phyloP scores from a whole-genome alignment of 2,888 invertebrate species.

The Harpalus rufipes region DNA sequence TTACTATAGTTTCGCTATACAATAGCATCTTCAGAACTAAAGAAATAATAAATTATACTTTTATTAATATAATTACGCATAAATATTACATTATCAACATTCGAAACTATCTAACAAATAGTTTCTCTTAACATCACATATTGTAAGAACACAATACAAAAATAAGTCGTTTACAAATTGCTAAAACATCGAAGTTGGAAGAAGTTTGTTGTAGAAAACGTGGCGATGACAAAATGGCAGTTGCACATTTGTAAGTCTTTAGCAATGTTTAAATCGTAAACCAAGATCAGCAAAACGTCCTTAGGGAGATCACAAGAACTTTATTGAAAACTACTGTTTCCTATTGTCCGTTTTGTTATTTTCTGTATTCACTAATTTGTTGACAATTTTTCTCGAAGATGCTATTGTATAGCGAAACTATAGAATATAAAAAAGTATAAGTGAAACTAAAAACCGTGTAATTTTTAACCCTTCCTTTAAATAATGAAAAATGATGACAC shows the following conservation, averaged over 20 bases:
- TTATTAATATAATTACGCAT: slow-evolving; percentile 58
- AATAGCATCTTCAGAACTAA: no score
- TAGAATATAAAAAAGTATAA: no score
- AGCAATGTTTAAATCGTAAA: slow-evolving; percentile 41
- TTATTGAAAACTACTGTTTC: slow-evolving; percentile 68
- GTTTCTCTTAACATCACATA: slow-evolving; percentile 50
- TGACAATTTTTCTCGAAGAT: slow-evolving; percentile 93
- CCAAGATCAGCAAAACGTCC: slow-evolving; percentile 48
- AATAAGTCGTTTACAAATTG: slow-evolving; percentile 55
- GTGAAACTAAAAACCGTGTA: no score
- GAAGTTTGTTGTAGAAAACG: slow-evolving; percentile 36
- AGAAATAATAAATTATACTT: slow-evolving; percentile 38
- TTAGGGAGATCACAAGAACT: slow-evolving; percentile 20
- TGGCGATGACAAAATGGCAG: slow-evolving; percentile 57
- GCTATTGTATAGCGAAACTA: no score
- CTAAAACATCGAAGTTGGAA: slow-evolving; percentile 58
- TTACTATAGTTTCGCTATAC: no score
- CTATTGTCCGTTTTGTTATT: slow-evolving; percentile 84
- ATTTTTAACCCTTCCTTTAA: no score
- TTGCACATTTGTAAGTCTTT: slow-evolving; percentile 17
- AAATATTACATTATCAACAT: slow-evolving; percentile 61
- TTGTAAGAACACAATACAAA: slow-evolving; percentile 50
- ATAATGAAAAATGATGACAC: no score
- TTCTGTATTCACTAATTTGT: slow-evolving; percentile 91
- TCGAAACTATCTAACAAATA: slow-evolving; percentile 59